phyloP scores from a whole-genome alignment of 2,113 vertebrate species.

The Butastur rufipennis region DNA sequence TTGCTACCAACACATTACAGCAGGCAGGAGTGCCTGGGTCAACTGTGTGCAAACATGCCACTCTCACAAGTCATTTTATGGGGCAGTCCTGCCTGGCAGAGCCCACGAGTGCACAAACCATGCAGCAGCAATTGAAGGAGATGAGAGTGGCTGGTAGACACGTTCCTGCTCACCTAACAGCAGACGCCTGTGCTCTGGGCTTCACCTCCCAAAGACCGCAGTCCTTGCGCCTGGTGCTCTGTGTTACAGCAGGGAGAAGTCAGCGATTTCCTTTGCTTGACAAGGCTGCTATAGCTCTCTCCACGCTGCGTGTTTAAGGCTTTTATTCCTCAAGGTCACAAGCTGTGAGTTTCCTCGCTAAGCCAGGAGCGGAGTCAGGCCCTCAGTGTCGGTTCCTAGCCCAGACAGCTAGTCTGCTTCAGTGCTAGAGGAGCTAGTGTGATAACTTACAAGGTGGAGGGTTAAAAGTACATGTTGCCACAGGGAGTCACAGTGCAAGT shows the following conservation, averaged over 20 bases:
- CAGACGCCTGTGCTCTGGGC: neutral
- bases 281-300: neutral
- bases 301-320: neutral
- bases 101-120: neutral
- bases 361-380: neutral
- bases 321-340: neutral
- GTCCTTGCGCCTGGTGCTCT: neutral
- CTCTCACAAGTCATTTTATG: rapidly evolving
- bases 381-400: neutral
- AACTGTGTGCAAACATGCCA: rapidly evolving
- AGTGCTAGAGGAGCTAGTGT: neutral
- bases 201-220: rapidly evolving
- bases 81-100: neutral
- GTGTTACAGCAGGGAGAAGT: neutral
- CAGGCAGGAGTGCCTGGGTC: neutral
- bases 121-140: neutral
- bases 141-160: neutral
- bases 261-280: rapidly evolving
- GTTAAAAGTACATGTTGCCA: neutral
- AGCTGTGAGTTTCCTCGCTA: neutral
- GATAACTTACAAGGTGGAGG: neutral
- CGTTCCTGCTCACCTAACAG: neutral
- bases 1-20: neutral
- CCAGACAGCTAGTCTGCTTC: neutral
- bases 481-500: neutral